A percentile compares a stretch with the other conserved stretches of the same genome.
Evolutionary conservation across 2,113 vertebrate species (phyloP).

Genomic region (Poeciliopsis prolifica): DNA sequence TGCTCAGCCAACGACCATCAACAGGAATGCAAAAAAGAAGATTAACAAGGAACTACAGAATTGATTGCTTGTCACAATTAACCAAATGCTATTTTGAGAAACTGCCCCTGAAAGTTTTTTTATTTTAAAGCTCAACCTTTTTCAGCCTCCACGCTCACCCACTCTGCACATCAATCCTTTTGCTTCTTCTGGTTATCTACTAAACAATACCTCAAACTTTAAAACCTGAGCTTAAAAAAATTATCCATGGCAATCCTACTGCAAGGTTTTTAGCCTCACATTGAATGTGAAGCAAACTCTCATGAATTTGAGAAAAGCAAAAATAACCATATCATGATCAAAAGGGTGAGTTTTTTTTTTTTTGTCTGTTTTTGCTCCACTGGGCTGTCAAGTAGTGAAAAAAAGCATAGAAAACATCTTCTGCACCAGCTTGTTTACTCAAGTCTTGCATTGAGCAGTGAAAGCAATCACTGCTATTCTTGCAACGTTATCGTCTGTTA

Average conservation of each 20-base stretch:
- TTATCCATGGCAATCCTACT: constrained; percentile 4
- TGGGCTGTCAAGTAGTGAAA: constrained; percentile 48
- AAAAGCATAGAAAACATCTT: constrained; percentile 43
- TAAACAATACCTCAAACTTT: background rate
- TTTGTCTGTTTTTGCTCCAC: background rate
- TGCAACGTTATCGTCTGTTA: constrained; percentile 25
- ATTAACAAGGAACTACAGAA: constrained; percentile 71
- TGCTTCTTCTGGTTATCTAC: background rate
- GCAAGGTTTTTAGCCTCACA: constrained; percentile 22
- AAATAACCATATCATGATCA: constrained; percentile 63
- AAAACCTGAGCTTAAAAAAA: constrained; percentile 17
- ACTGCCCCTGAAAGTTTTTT: constrained; percentile 57
- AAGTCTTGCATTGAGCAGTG: constrained; percentile 38
- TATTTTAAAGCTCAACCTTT: constrained; percentile 41
- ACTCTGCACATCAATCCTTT: background rate
- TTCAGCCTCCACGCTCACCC: background rate
- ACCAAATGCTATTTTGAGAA: constrained; percentile 45
- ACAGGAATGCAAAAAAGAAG: constrained; percentile 62
- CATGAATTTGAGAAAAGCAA: constrained; percentile 28
- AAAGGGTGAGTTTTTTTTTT: constrained; percentile 56
- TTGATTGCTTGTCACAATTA: constrained; percentile 67
- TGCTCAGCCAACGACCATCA: constrained; percentile 26
- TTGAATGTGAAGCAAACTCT: constrained; percentile 28
- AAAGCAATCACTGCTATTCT: constrained; percentile 37
- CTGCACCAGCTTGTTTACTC: constrained; percentile 45